Evolutionary conservation across 2,888 invertebrate species (phyloP).

Genomic region (Agonum fuliginosum): DNA sequence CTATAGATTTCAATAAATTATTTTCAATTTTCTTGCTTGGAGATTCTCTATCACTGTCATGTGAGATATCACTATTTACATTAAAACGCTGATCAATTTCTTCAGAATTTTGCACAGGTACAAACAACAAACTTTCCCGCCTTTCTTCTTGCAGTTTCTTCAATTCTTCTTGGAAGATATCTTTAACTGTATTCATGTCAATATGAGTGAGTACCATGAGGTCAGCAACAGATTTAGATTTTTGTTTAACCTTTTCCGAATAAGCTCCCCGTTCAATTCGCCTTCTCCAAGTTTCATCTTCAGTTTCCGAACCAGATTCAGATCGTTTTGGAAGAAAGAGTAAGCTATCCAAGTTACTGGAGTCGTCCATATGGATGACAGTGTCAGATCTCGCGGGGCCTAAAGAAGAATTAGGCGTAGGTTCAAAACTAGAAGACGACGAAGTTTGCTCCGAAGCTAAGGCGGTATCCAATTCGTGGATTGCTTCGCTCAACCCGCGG

Average conservation of each 20-base stretch:
- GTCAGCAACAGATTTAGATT: constrained; percentile 81
- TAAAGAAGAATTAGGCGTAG: constrained; percentile 74
- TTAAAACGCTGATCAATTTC: background rate
- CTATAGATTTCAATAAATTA: background rate
- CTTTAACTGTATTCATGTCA: constrained; percentile 75
- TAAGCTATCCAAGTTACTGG: constrained; percentile 66
- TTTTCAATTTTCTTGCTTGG: background rate
- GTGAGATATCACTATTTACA: background rate
- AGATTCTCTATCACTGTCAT: background rate
- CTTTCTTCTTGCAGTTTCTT: constrained; percentile 73
- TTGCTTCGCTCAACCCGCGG: constrained; percentile 78
- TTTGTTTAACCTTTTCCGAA: constrained; percentile 79
- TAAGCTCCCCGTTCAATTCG: constrained; percentile 77
- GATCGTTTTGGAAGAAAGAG: constrained; percentile 65
- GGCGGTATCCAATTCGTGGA: constrained; percentile 79
- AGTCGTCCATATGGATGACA: constrained; percentile 35
- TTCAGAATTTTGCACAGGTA: constrained; percentile 68
- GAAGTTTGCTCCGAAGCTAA: constrained; percentile 78
- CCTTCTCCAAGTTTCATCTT: constrained; percentile 79
- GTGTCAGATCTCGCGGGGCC: constrained; percentile 66
- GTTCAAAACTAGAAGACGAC: constrained; percentile 73
- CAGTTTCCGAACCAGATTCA: constrained; percentile 78
- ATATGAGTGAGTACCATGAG: constrained; percentile 81
- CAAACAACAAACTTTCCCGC: constrained; percentile 71
- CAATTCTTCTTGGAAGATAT: constrained; percentile 76